A percentile compares a stretch with the other conserved stretches of the same genome.
These are phyloP conservation scores for Cephus rjabovi DNA, from an alignment of 2,888 invertebrate species.

Conservation along the genomic window DNA sequence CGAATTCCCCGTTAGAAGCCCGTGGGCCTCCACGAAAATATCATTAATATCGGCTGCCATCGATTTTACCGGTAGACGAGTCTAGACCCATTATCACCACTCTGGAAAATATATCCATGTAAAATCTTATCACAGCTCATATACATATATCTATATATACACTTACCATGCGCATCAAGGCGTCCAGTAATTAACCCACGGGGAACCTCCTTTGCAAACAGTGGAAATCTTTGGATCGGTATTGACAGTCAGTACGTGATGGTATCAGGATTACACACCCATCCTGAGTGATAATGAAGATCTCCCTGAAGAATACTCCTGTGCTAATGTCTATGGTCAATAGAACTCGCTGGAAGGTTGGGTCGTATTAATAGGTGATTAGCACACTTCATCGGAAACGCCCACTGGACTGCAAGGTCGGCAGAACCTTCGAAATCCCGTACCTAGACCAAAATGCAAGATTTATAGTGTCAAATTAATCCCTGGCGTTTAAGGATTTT, in stretches of 20 bases:
- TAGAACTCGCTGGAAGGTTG: constrained; percentile 15
- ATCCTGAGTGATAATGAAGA: constrained; percentile 27
- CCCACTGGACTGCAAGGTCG: constrained; percentile 39
- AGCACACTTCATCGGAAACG: constrained; percentile 47
- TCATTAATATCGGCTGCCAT: background rate
- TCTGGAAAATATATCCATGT: background rate
- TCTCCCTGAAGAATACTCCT: constrained; percentile 28
- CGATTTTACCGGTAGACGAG: background rate
- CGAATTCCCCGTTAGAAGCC: constrained; percentile 33
- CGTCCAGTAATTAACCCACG: background rate
- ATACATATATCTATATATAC: background rate
- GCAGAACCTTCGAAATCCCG: background rate
- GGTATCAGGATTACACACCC: constrained; percentile 11
- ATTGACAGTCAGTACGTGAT: background rate
- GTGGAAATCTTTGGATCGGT: background rate
- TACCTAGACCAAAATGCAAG: background rate
- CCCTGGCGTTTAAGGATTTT: background rate
- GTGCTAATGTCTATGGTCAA: constrained; percentile 31
- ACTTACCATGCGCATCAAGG: background rate
- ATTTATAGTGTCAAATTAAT: background rate
- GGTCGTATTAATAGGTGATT: constrained; percentile 53
- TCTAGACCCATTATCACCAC: background rate
- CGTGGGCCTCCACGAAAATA: background rate
- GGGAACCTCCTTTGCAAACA: background rate
- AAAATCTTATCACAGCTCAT: background rate